Percentiles rank a stretch among this genome's conserved stretches.
Evolutionary conservation across 2,797 vertebrate genomes (phyloP).

Genomic region (Lophius americanus): DNA sequence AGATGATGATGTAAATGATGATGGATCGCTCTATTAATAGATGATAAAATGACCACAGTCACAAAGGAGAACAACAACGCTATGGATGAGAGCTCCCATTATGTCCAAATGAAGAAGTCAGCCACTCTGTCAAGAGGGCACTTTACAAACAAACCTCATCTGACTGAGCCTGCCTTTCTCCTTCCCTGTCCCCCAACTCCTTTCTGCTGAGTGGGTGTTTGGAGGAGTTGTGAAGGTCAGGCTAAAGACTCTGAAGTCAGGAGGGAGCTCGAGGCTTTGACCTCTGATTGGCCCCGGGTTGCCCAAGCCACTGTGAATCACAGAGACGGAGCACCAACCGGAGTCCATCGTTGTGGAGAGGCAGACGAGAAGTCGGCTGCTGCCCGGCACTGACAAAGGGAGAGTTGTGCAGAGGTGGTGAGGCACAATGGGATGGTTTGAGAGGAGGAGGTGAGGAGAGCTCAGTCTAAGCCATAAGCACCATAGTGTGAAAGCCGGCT

Average conservation of each 20-base stretch:
- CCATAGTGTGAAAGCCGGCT: slow-evolving; percentile 63
- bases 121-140: slow-evolving; percentile 62
- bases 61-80: slow-evolving; percentile 56
- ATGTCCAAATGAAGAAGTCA: slow-evolving; percentile 75
- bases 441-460: slow-evolving; percentile 68
- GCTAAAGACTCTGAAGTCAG: slow-evolving; percentile 56
- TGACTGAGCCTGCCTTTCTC: slow-evolving; percentile 61
- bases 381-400: slow-evolving; percentile 60
- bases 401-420: slow-evolving; percentile 70
- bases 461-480: slow-evolving; percentile 51
- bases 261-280: slow-evolving; percentile 58
- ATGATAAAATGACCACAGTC: slow-evolving; percentile 67
- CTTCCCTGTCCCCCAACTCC: slow-evolving; percentile 35
- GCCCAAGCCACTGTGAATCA: slow-evolving; percentile 74
- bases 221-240: slow-evolving; percentile 71
- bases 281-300: slow-evolving; percentile 63
- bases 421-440: slow-evolving; percentile 72
- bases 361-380: slow-evolving; percentile 52
- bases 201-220: slow-evolving; percentile 81
- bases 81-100: slow-evolving; percentile 75
- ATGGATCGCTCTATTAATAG: slow-evolving; percentile 80
- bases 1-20: slow-evolving; percentile 59
- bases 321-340: slow-evolving; percentile 42
- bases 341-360: slow-evolving; percentile 27
- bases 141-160: slow-evolving; percentile 68